Base-by-base conservation (phyloP, 2,888 invertebrate genomes). In the Meandrusa payeni region DNA sequence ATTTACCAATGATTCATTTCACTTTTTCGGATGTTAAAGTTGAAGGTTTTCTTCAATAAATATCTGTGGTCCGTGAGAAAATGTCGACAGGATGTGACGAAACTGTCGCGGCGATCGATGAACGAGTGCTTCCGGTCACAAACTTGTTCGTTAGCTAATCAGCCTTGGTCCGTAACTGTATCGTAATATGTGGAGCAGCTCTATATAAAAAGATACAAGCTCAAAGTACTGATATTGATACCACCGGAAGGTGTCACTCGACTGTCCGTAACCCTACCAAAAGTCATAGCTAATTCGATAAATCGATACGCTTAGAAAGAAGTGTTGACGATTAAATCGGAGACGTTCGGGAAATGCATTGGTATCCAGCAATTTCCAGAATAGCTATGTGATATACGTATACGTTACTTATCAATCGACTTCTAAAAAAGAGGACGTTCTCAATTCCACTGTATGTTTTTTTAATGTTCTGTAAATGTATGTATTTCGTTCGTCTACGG, bases 91-190 rank as follows among this genome's bases (percentile, higher is more conserved):
- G 80, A 82, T 76, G 67, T 61, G 68, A 65, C 66, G 67, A 59
- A 70, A 74, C 71, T 73, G 73, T 62, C 68, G 69, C 62, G 68
- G 61, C 63, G 60, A 57, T 54, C 65, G 64, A 67, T 72, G 74
- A 76, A 61, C 60, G 72, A 67, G 59, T 57, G 53, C 64, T 74
- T 81, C 81, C 81, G 78, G 65, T 57, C 56, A 52, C 64, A 58
- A 66, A 61, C 57, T 55, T 47, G 59, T 59, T 46, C 37, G 55
- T 57, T 52, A 52, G 47, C 54, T 51, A 55, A 56, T 57, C 51
- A 41, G 47, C 37, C 26, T 37, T 19, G 28, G 40, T 37, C 45
- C 45, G 45, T 47, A 37, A 42, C 17, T 24, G 23, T 40, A 38
- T 33, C 29, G 37, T 44, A 27, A 32, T 27, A 4, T 26, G 6